phyloP scores from a whole-genome alignment of 2,797 vertebrate genomes.

The Neosilurus mollespiculum region DNA sequence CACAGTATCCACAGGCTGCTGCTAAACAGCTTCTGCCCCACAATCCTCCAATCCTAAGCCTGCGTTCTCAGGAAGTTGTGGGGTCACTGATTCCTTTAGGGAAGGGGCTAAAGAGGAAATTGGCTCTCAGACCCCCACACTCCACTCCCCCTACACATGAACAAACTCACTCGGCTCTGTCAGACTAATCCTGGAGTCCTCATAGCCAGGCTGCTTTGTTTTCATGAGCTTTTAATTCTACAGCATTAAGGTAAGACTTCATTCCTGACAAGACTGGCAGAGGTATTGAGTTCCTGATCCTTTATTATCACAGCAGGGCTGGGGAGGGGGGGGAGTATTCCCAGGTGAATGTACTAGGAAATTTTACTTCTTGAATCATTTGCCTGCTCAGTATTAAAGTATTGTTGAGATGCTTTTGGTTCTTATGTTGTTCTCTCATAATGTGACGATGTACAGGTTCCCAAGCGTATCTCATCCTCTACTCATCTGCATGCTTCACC shows the following conservation, averaged over 20 bases:
- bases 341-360: not conserved
- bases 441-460: not conserved
- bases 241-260: constrained; percentile 16
- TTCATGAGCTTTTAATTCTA: constrained; percentile 11
- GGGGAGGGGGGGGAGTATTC: not conserved
- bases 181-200: constrained; percentile 16
- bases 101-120: constrained; percentile 47
- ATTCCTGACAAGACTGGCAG: not conserved
- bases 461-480: not conserved
- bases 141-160: not conserved
- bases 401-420: not conserved
- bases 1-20: constrained; percentile 46
- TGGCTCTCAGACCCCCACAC: constrained; percentile 33
- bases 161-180: constrained; percentile 11
- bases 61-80: constrained; percentile 43
- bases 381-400: not conserved
- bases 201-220: constrained; percentile 12
- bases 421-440: not conserved
- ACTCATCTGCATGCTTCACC: not conserved
- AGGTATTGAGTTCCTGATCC: not conserved
- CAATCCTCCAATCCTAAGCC: constrained; percentile 56
- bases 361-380: not conserved
- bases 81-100: constrained; percentile 39
- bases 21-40: constrained; percentile 39
- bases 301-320: not conserved